A percentile compares a stretch with the other conserved stretches of the same genome.
Evolutionary conservation across 2,797 vertebrate species (phyloP).

Genomic region (Acomys russatus): DNA sequence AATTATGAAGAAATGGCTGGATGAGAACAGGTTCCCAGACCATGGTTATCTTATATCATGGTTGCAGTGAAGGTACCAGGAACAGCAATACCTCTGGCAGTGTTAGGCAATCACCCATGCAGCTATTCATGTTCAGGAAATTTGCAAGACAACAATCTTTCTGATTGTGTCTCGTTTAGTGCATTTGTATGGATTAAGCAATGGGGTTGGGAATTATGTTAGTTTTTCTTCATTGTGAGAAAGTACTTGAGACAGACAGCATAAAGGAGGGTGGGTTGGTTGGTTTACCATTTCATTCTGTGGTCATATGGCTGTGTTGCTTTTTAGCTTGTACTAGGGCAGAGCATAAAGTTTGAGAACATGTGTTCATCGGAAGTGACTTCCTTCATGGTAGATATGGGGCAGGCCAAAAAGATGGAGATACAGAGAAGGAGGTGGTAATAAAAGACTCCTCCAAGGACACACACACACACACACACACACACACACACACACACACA

Average conservation of each 20-base stretch:
- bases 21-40: not conserved
- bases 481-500: no score
- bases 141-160: not conserved
- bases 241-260: not conserved
- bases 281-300: not conserved
- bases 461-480: no score
- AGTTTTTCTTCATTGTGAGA: not conserved
- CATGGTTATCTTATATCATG: not conserved
- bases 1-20: not conserved
- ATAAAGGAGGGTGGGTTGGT: not conserved
- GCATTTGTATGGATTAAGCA: constrained; percentile 55
- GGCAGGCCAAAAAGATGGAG: no score
- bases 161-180: not conserved
- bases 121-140: not conserved
- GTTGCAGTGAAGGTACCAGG: not conserved
- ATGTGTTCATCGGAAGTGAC: not conserved
- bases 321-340: not conserved
- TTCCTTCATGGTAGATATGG: not conserved
- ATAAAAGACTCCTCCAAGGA: not conserved
- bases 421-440: not conserved
- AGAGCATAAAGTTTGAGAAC: not conserved
- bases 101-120: not conserved
- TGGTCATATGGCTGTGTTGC: not conserved
- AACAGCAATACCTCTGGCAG: not conserved
- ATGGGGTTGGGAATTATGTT: not conserved